These are phyloP conservation scores for Habroteleia sp. DNA, from an alignment of 2,888 invertebrate genomes.

Conservation along the genomic window DNA sequence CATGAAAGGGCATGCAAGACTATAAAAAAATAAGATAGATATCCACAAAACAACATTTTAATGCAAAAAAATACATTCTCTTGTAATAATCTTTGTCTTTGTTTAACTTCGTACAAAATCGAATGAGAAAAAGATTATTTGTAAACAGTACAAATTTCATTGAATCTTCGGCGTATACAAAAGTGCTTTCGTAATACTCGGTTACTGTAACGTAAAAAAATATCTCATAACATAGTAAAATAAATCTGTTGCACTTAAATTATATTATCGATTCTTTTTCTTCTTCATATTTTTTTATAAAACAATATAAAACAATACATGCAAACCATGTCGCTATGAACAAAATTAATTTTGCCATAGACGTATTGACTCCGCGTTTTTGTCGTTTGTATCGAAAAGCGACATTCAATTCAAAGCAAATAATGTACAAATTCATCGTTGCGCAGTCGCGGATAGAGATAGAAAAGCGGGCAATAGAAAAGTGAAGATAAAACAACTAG, in stretches of 20 bases:
- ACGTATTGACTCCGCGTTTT: neutral
- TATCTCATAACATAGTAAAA: slow-evolving; percentile 38
- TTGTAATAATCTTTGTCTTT: slow-evolving; percentile 12
- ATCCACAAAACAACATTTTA: slow-evolving; percentile 40
- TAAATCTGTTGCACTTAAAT: slow-evolving; percentile 42
- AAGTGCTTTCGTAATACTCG: slow-evolving; percentile 48
- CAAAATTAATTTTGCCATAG: slow-evolving; percentile 2
- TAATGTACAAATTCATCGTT: slow-evolving; percentile 44
- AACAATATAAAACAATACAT: slow-evolving; percentile 54
- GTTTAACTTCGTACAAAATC: slow-evolving; percentile 44
- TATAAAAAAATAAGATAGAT: slow-evolving; percentile 8
- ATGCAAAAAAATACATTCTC: slow-evolving; percentile 48
- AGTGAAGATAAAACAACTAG: slow-evolving; percentile 32
- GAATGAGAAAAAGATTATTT: slow-evolving; percentile 18
- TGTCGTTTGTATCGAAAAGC: slow-evolving; percentile 18
- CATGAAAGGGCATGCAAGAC: slow-evolving; percentile 21
- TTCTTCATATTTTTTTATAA: slow-evolving; percentile 24
- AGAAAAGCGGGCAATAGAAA: slow-evolving; percentile 23
- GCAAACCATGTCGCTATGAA: slow-evolving; percentile 36
- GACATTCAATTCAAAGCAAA: slow-evolving; percentile 34
- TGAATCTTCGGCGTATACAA: slow-evolving; percentile 37
- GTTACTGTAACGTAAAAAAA: slow-evolving; percentile 50
- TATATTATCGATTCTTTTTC: slow-evolving; percentile 17
- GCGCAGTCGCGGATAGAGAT: slow-evolving; percentile 35
- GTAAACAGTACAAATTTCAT: slow-evolving; percentile 33